These are phyloP conservation scores for Drosophila pullipes DNA, from an alignment of 2,888 invertebrate genomes.

Conservation along the genomic window DNA sequence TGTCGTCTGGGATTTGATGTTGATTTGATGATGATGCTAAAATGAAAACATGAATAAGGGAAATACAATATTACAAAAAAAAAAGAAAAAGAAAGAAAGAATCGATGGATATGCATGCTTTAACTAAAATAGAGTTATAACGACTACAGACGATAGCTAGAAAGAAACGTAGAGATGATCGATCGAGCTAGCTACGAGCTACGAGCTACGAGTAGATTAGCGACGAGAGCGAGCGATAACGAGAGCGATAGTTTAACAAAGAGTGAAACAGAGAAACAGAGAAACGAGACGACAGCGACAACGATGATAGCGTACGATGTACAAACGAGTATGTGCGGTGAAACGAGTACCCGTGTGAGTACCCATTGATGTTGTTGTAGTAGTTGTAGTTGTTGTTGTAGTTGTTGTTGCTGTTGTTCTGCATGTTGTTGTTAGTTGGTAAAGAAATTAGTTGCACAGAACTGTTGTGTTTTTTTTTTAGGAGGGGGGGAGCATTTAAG, in stretches of 20 bases:
- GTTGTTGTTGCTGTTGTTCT: constrained; percentile 29
- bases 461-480: neutral
- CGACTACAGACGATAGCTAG: constrained; percentile 62
- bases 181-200: constrained; percentile 32
- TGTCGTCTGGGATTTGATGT: constrained; percentile 13
- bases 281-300: constrained; percentile 54
- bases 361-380: constrained; percentile 36
- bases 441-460: constrained; percentile 13
- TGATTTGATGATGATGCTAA: constrained; percentile 22
- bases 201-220: constrained; percentile 31
- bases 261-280: constrained; percentile 31
- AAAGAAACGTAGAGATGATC: constrained; percentile 57
- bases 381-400: constrained; percentile 5
- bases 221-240: constrained; percentile 43
- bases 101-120: constrained; percentile 58
- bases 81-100: neutral
- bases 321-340: constrained; percentile 16
- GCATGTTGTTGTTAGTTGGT: constrained; percentile 23
- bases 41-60: neutral
- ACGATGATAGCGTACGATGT: constrained; percentile 36
- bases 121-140: constrained; percentile 29
- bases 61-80: neutral
- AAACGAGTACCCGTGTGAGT: constrained; percentile 33
- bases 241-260: constrained; percentile 45
- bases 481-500: constrained; percentile 29